A percentile compares a stretch with the other conserved stretches of the same genome.
Evolutionary conservation across 2,888 invertebrate species (phyloP).

Genomic region (Altica lythri): DNA sequence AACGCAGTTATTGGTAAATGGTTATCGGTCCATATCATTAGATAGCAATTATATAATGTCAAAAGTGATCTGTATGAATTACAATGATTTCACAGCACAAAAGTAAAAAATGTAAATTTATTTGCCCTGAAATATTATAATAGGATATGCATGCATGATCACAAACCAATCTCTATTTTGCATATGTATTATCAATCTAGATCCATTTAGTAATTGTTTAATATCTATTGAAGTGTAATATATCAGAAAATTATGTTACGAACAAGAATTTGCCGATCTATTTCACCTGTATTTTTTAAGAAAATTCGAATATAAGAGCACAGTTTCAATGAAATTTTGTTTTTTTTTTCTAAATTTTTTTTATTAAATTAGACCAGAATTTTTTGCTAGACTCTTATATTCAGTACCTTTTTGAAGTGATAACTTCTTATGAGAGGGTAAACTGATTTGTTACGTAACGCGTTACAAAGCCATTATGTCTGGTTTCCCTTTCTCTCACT

Average conservation of each 20-base stretch:
- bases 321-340: too few relatives aligned
- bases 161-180: slow-evolving; percentile 19
- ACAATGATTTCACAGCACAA: slow-evolving; percentile 17
- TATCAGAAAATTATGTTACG: neutral
- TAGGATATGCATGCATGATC: slow-evolving; percentile 18
- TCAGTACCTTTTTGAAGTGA: too few relatives aligned
- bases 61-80: slow-evolving; percentile 5
- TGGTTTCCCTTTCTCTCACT: too few relatives aligned
- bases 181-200: slow-evolving; percentile 7
- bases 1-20: neutral
- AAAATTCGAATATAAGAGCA: too few relatives aligned
- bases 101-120: slow-evolving; percentile 13
- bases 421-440: too few relatives aligned
- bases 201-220: neutral
- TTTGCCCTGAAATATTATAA: slow-evolving; percentile 11
- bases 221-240: neutral
- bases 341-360: too few relatives aligned
- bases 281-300: slow-evolving; percentile 2
- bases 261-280: too few relatives aligned
- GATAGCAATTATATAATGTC: slow-evolving; percentile 12
- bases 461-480: too few relatives aligned
- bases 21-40: slow-evolving; percentile 1
- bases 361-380: too few relatives aligned
- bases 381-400: too few relatives aligned
- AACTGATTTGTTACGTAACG: too few relatives aligned